Evolutionary conservation across 2,113 vertebrate genomes (phyloP).

Genomic region (Crotalus horridus): DNA sequence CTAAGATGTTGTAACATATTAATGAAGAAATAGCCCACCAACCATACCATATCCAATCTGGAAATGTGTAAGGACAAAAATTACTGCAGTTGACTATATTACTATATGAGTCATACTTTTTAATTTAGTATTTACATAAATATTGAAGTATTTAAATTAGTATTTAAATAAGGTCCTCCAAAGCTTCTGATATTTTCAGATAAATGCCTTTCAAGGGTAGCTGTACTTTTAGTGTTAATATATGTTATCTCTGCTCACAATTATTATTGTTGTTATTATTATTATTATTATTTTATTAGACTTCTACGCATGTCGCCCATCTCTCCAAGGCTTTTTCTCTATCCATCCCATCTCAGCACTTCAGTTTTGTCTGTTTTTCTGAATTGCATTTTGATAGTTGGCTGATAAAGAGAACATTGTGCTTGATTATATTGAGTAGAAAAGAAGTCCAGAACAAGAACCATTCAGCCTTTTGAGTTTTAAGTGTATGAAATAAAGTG

Average conservation of each 20-base stretch:
- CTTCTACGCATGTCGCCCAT: neutral
- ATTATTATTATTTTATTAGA: neutral
- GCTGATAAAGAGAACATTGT: constrained; percentile 12
- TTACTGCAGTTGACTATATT: neutral
- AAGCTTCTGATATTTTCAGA: neutral
- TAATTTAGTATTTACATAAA: neutral
- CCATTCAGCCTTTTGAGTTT: neutral
- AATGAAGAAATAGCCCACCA: neutral
- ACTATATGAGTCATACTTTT: neutral
- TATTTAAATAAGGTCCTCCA: neutral
- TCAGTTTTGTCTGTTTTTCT: neutral
- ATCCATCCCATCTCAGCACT: neutral
- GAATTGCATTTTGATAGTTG: constrained; percentile 7
- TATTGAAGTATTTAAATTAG: neutral
- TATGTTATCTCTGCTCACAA: neutral
- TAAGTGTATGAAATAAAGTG: neutral
- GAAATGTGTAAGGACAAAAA: neutral
- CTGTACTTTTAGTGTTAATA: constrained; percentile 6
- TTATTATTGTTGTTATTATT: too few species aligned
- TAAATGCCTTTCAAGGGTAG: neutral
- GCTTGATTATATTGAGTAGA: neutral
- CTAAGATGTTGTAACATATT: neutral
- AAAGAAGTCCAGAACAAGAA: neutral
- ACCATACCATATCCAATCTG: neutral
- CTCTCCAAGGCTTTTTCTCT: neutral